Conservation (phyloP, 2,888 invertebrate species). For the Mimas tiliae region DNA sequence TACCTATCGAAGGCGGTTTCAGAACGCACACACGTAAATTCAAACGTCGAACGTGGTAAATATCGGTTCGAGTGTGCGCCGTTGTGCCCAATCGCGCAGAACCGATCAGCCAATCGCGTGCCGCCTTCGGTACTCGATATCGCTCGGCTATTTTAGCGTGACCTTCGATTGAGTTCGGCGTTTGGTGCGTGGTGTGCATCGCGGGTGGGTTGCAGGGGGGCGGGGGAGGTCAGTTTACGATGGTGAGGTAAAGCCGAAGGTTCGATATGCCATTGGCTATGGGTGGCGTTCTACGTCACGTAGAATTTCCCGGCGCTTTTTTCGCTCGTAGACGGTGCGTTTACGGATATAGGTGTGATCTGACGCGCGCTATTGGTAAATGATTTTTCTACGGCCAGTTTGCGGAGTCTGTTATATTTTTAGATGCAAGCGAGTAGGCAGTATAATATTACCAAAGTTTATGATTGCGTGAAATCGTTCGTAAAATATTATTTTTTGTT, state of each 20-base stretch:
- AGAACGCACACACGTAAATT: conserved; percentile 54
- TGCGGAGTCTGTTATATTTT: conserved; percentile 19
- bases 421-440: neutral
- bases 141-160: conserved; percentile 45
- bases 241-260: conserved; percentile 55
- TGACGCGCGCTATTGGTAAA: conserved; percentile 51
- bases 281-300: conserved; percentile 69
- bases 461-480: too few relatives aligned
- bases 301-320: conserved; percentile 76
- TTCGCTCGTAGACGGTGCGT: conserved; percentile 59
- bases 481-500: too few relatives aligned
- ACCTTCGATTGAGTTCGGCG: conserved; percentile 35
- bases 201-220: conserved; percentile 37
- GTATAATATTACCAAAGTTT: neutral
- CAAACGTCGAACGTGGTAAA: conserved; percentile 66
- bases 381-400: conserved; percentile 2
- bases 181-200: conserved; percentile 28
- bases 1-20: conserved; percentile 75
- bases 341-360: conserved; percentile 44
- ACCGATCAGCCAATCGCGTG: conserved; percentile 84
- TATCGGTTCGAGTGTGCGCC: conserved; percentile 86
- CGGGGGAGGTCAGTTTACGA: conserved; percentile 43
- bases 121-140: conserved; percentile 69
- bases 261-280: conserved; percentile 81
- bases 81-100: conserved; percentile 79